Conservation (phyloP, 2,888 invertebrate genomes). For the Pandemis heparana region DNA sequence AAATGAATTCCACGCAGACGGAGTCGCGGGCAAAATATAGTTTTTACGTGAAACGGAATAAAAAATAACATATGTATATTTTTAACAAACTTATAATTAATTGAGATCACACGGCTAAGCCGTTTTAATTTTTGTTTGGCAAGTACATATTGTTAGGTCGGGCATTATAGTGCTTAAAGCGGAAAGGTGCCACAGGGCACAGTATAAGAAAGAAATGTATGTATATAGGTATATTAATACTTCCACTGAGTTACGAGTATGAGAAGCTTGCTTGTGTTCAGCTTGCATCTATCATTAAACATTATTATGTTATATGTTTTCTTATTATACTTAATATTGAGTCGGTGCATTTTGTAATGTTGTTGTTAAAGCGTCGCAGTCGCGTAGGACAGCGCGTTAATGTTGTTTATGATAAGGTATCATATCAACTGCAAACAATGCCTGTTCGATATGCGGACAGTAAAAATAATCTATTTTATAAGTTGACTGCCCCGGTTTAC, state of each 20-base stretch:
- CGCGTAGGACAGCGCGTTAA: not conserved
- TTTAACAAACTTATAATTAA: too few species aligned
- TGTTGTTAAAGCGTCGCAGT: not conserved
- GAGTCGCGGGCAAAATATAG: too few species aligned
- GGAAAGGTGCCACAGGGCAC: not conserved
- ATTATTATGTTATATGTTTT: not conserved
- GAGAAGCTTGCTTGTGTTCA: not conserved
- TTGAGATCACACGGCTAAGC: too few species aligned
- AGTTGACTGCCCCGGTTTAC: slow-evolving; percentile 32
- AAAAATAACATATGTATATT: too few species aligned
- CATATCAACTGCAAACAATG: slow-evolving; percentile 34
- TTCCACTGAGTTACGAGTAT: too few species aligned
- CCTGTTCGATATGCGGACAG: slow-evolving; percentile 21
- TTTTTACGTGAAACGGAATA: too few species aligned
- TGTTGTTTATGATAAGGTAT: slow-evolving; percentile 26
- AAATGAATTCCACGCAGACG: too few species aligned
- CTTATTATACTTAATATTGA: not conserved
- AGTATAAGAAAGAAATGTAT: not conserved
- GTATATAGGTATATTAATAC: too few species aligned
- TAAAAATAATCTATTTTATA: slow-evolving; percentile 25
- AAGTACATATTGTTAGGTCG: not conserved
- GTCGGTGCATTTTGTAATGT: not conserved
- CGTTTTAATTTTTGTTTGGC: too few species aligned
- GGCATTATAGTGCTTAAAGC: not conserved
- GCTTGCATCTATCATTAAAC: not conserved